Conservation (phyloP, 1,140 invertebrate genomes). For the Drosophila yakuba region DNA sequence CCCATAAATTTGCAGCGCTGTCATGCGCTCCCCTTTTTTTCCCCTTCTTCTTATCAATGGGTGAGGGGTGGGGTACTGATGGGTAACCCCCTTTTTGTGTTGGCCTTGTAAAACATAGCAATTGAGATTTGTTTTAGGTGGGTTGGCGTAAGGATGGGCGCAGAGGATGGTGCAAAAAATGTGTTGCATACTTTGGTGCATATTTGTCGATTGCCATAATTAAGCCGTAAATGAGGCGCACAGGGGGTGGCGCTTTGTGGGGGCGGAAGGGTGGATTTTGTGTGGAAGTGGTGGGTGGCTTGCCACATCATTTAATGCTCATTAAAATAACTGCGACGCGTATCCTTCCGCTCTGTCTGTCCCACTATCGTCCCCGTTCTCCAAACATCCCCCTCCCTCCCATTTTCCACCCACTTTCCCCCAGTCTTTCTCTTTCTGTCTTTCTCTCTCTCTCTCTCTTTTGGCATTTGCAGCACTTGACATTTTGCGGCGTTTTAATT, state of each 20-base stretch:
- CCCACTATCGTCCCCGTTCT: constrained; percentile 15
- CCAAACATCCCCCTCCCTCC: too few relatives aligned
- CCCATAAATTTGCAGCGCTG: constrained; percentile 74
- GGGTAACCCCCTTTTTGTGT: not conserved
- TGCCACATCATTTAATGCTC: constrained; percentile 82
- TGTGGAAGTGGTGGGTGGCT: constrained; percentile 20
- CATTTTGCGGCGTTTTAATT: constrained; percentile 81
- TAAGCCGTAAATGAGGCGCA: constrained; percentile 74
- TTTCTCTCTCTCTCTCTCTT: constrained; percentile 14
- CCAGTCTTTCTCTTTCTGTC: not conserved
- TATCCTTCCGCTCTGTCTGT: constrained; percentile 58
- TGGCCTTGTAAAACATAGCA: constrained; percentile 53
- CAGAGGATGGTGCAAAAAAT: constrained; percentile 33
- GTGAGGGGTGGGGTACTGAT: not conserved
- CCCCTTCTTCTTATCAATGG: not conserved
- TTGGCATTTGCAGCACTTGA: constrained; percentile 65
- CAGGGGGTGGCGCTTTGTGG: not conserved
- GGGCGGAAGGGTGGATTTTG: not conserved
- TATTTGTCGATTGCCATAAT: constrained; percentile 78
- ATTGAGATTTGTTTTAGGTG: constrained; percentile 49
- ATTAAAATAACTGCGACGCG: constrained; percentile 76
- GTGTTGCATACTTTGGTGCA: constrained; percentile 73
- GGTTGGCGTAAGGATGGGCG: not conserved
- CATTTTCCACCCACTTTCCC: not conserved
- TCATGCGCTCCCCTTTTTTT: constrained; percentile 54